Evolutionary conservation across 2,888 invertebrate species (phyloP).

Genomic region (Allophyes oxyacanthae): DNA sequence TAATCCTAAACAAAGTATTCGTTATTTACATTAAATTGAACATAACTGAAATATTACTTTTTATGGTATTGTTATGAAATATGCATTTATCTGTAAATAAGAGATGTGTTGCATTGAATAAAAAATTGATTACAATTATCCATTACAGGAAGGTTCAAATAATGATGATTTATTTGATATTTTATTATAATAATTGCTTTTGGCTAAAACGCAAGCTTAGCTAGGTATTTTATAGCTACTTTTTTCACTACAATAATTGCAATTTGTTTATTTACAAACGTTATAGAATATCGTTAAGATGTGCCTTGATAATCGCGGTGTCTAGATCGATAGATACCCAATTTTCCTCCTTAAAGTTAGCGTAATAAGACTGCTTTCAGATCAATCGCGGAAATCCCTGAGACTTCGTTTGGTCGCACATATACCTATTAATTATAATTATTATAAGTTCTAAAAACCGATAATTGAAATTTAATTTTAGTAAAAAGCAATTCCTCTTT

Average conservation of each 20-base stretch:
- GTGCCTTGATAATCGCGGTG: slow-evolving; percentile 66
- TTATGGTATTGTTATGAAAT: slow-evolving; percentile 7
- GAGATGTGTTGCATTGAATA: slow-evolving; percentile 13
- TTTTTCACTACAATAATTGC: not conserved
- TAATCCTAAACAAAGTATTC: slow-evolving; percentile 2
- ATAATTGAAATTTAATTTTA: not conserved
- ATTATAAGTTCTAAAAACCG: not conserved
- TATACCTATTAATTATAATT: not conserved
- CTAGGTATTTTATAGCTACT: not conserved
- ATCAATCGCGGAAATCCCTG: slow-evolving; percentile 11
- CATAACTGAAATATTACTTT: slow-evolving; percentile 19
- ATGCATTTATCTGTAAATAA: slow-evolving; percentile 6
- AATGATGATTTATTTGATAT: not conserved
- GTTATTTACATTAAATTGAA: slow-evolving; percentile 1
- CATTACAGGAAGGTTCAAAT: not conserved
- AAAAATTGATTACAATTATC: not conserved
- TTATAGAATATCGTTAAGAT: slow-evolving; percentile 51
- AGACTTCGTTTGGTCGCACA: slow-evolving; percentile 15
- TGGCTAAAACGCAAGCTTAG: slow-evolving; percentile 6
- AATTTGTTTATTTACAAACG: not conserved
- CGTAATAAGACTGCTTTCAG: slow-evolving; percentile 43
- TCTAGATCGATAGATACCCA: slow-evolving; percentile 51
- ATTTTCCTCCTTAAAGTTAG: slow-evolving; percentile 34
- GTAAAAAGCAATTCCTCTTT: too few species aligned
- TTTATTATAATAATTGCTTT: not conserved